Conservation (phyloP, 2,113 vertebrate species). For the Oceanodroma tethys region DNA sequence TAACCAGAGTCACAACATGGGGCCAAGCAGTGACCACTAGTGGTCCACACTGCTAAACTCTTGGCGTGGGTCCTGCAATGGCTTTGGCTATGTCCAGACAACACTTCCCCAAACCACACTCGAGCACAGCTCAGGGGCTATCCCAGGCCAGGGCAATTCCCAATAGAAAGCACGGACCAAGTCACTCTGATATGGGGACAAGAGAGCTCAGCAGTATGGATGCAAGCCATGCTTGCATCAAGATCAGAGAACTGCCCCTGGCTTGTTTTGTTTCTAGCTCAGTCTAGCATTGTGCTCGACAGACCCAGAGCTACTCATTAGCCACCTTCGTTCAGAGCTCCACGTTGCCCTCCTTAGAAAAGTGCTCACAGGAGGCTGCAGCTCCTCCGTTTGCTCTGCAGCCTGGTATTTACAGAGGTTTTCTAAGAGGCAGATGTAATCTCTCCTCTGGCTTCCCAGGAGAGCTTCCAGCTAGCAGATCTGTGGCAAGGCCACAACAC, state of each 20-base stretch:
- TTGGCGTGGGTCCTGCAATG: not conserved
- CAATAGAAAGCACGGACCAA: accelerated
- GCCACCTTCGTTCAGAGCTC: not conserved
- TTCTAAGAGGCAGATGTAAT: constrained; percentile 9
- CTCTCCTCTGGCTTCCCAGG: not conserved
- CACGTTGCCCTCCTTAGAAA: not conserved
- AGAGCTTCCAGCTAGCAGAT: not conserved
- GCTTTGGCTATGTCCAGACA: not conserved
- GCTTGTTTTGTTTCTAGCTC: not conserved
- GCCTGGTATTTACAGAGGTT: constrained; percentile 34
- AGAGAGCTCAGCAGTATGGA: not conserved
- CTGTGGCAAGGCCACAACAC: not conserved
- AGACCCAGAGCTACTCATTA: not conserved
- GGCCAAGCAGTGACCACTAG: not conserved
- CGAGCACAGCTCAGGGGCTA: not conserved
- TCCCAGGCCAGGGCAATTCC: not conserved
- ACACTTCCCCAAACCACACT: not conserved
- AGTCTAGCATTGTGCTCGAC: not conserved
- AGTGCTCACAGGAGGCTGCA: not conserved
- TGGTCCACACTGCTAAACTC: not conserved
- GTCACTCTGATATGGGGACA: too few relatives aligned
- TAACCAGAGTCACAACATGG: not conserved
- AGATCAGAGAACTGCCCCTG: not conserved
- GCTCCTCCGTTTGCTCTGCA: not conserved
- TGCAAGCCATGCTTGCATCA: not conserved